Evolutionary conservation across 1,140 invertebrate genomes (phyloP).

Genomic region (Chironomus tepperi): DNA sequence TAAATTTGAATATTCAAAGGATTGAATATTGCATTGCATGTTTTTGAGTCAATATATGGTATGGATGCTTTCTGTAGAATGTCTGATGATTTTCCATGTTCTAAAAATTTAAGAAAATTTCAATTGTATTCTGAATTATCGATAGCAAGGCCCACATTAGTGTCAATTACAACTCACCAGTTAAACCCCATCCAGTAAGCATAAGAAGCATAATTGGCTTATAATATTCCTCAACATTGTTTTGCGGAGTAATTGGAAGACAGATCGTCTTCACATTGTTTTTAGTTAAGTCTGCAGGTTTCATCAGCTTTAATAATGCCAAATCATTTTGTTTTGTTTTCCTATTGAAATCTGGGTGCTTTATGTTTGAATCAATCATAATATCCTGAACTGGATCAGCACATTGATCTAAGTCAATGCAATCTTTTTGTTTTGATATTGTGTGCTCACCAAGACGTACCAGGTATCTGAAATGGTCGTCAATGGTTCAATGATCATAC

Average conservation of each 20-base stretch:
- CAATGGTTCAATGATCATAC: too few relatives aligned
- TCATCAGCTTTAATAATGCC: conserved; percentile 49
- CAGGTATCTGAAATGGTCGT: background rate
- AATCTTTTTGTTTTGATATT: conserved; percentile 46
- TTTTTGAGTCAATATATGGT: background rate
- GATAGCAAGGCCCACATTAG: too few relatives aligned
- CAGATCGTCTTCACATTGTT: conserved; percentile 58
- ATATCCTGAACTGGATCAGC: conserved; percentile 46
- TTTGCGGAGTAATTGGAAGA: conserved; percentile 39
- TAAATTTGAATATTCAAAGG: background rate
- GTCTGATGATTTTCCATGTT: background rate
- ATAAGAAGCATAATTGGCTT: too few relatives aligned
- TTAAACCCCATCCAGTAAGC: too few relatives aligned
- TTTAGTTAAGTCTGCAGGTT: conserved; percentile 28
- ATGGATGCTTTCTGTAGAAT: background rate
- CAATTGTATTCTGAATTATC: too few relatives aligned
- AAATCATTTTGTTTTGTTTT: conserved; percentile 52
- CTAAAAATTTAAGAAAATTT: too few relatives aligned
- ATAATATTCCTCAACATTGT: background rate
- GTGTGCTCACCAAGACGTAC: conserved; percentile 55
- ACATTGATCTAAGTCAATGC: conserved; percentile 36
- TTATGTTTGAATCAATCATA: conserved; percentile 45
- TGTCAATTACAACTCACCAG: too few relatives aligned
- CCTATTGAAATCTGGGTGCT: conserved; percentile 51
- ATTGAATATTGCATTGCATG: background rate